Evolutionary conservation across 2,888 invertebrate species (phyloP).

Genomic region (Holacanthella duospinosa): DNA sequence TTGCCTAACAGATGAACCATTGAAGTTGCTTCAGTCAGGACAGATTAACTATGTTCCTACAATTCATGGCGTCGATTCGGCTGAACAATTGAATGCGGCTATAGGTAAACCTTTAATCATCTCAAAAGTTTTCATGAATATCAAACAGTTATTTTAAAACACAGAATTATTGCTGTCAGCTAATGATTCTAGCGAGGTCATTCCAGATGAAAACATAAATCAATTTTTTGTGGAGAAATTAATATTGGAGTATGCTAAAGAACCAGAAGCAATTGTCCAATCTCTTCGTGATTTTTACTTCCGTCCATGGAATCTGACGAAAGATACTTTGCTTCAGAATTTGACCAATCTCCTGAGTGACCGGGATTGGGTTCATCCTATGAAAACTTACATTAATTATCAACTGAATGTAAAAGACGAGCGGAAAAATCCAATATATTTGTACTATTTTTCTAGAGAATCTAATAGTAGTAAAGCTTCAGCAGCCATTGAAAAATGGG

Average conservation of each 20-base stretch:
- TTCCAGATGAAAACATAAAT: background rate
- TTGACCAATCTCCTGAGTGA: background rate
- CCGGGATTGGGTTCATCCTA: background rate
- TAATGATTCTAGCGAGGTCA: background rate
- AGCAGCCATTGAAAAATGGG: background rate
- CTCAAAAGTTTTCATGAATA: too few species aligned
- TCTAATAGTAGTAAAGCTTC: background rate
- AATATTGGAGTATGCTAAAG: background rate
- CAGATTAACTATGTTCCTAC: background rate
- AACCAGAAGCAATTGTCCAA: background rate
- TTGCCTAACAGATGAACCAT: background rate
- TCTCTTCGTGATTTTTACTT: background rate
- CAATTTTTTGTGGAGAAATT: background rate
- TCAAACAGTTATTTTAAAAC: too few species aligned
- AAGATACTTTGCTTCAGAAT: background rate
- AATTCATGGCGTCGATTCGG: background rate
- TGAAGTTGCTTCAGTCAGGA: background rate
- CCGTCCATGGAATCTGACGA: background rate
- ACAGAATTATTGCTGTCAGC: background rate
- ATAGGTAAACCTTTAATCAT: too few species aligned
- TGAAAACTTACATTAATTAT: background rate
- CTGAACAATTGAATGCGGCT: too few species aligned
- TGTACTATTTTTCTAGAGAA: background rate
- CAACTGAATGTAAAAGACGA: background rate
- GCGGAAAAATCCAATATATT: background rate